phyloP scores from a whole-genome alignment of 2,797 vertebrate genomes.

The Sebastes melanostomus region DNA sequence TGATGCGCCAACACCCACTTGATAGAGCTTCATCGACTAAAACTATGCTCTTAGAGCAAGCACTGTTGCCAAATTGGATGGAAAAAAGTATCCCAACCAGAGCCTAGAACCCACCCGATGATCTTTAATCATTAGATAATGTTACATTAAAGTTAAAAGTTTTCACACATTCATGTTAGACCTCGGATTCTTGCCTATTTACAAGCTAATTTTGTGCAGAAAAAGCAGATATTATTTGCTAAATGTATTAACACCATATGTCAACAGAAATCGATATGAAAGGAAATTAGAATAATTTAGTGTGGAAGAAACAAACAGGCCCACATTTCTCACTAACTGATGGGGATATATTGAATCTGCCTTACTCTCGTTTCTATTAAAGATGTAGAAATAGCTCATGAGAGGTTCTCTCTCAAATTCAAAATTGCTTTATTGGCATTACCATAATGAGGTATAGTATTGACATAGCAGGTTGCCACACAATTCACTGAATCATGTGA shows the following conservation, averaged over 20 bases:
- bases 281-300: not conserved
- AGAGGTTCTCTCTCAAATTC: not conserved
- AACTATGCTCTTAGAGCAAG: not conserved
- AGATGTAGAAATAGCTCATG: not conserved
- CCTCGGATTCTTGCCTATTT: not conserved
- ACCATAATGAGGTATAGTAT: not conserved
- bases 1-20: not conserved
- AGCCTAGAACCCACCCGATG: not conserved
- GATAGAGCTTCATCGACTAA: not conserved
- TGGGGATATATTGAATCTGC: too few species aligned
- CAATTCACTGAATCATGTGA: too few species aligned
- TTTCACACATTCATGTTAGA: not conserved
- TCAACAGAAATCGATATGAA: not conserved
- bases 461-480: too few species aligned
- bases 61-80: not conserved
- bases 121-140: not conserved
- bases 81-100: not conserved
- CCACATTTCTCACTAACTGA: not conserved
- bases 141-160: not conserved
- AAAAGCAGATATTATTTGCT: not conserved
- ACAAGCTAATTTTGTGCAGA: not conserved
- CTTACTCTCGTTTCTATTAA: not conserved
- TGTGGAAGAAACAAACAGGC: not conserved
- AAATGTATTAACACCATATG: not conserved
- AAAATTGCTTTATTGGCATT: not conserved